Evolutionary conservation across 1,140 invertebrate species (phyloP).

Genomic region (Cyphomyrmex costatus): DNA sequence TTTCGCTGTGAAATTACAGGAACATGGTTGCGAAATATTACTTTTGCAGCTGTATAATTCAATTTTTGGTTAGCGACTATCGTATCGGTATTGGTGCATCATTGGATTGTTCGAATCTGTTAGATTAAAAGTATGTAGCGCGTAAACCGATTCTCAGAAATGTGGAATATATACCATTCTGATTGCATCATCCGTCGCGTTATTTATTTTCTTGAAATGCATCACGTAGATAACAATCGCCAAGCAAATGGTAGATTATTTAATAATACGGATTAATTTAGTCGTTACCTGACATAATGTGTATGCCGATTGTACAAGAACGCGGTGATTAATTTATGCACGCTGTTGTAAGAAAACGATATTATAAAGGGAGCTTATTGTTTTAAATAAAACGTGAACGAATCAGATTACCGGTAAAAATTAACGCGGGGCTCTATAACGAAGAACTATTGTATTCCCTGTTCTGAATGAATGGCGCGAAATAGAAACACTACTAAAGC

Average conservation of each 20-base stretch:
- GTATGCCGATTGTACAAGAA: neutral
- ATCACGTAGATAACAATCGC: slow-evolving; percentile 4
- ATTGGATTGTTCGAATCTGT: neutral
- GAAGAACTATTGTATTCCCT: slow-evolving; percentile 49
- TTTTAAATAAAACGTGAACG: slow-evolving; percentile 34
- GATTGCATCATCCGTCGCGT: neutral
- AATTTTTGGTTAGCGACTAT: neutral
- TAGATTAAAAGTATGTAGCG: neutral
- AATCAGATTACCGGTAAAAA: slow-evolving; percentile 23
- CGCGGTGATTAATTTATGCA: slow-evolving; percentile 1
- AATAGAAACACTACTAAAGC: slow-evolving; percentile 25
- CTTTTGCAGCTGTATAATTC: neutral
- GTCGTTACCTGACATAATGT: neutral
- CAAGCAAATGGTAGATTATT: neutral
- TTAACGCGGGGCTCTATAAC: slow-evolving; percentile 19
- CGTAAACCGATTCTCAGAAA: neutral
- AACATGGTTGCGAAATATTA: neutral
- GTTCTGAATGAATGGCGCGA: slow-evolving; percentile 42
- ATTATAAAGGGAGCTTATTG: neutral
- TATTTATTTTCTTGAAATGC: neutral
- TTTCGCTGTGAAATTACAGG: neutral
- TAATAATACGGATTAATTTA: slow-evolving; percentile 12
- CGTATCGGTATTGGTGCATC: too few species aligned
- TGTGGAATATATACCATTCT: slow-evolving; percentile 1
- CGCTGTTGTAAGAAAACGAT: neutral